A percentile compares a stretch with the other conserved stretches of the same genome.
These are phyloP conservation scores for Lepilemur septentrionalis DNA, from an alignment of 2,797 vertebrate genomes.

Conservation along the genomic window DNA sequence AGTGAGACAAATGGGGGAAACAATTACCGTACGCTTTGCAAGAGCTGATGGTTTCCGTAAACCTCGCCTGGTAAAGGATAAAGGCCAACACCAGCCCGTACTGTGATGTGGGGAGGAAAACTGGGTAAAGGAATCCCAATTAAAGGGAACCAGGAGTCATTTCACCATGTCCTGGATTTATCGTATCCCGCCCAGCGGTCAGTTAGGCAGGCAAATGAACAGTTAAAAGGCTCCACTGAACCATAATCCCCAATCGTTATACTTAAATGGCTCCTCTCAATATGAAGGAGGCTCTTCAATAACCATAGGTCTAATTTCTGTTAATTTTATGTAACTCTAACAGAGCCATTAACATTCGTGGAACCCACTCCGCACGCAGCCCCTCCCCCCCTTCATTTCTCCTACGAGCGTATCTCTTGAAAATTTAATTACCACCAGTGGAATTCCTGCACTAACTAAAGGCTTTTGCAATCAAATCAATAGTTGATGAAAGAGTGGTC, in stretches of 20 bases:
- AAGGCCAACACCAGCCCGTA: conserved; percentile 65
- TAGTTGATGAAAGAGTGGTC: conserved; percentile 75
- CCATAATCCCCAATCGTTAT: conserved; percentile 79
- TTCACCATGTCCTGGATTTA: conserved; percentile 74
- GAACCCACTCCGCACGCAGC: conserved; percentile 13
- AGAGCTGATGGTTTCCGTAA: conserved; percentile 74
- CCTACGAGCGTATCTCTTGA: conserved; percentile 75
- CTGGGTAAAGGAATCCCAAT: conserved; percentile 60
- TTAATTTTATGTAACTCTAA: conserved; percentile 82
- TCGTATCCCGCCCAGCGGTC: conserved; percentile 61
- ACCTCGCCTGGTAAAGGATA: conserved; percentile 63
- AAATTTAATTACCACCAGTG: conserved; percentile 74
- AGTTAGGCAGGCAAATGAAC: conserved; percentile 83
- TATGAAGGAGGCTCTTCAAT: conserved; percentile 79
- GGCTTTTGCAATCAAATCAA: conserved; percentile 73
- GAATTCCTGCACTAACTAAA: conserved; percentile 76
- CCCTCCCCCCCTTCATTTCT: conserved; percentile 46
- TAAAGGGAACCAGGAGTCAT: conserved; percentile 74
- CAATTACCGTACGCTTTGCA: conserved; percentile 68
- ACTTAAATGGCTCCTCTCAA: conserved; percentile 82
- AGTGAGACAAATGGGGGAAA: conserved; percentile 76
- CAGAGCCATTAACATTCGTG: conserved; percentile 70
- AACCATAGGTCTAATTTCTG: conserved; percentile 83
- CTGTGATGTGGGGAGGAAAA: conserved; percentile 73
- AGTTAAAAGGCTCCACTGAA: conserved; percentile 82